Evolutionary conservation across 2,888 invertebrate species (phyloP), one percentile per base, ranked within the genome.

Genomic region (Lepidochrysops patricia): DNA sequence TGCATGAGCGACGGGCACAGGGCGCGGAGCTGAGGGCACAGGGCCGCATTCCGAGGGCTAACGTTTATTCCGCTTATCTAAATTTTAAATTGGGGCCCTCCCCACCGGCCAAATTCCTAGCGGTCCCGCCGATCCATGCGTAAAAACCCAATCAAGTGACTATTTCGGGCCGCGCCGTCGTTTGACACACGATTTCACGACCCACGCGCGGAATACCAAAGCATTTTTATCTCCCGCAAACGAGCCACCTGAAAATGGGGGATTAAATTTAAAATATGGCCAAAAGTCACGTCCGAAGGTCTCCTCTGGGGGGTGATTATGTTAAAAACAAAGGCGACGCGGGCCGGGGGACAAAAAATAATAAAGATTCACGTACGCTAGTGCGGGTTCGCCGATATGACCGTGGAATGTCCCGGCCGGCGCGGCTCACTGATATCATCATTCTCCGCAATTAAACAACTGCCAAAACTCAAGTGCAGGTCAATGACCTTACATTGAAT

Each of bases 11-110:
- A n/a, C n/a, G n/a, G n/a, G n/a, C n/a, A n/a, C n/a, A n/a, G n/a
- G n/a, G 12, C 61, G 61, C 61, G 61, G 34, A 50, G 48, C 43
- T 37, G 23, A 34, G 12, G 49, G 25, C 19, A 43, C 48, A 49
- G 25, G 57, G 57, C 48, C 62, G 49, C 61, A 65, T 64, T 66
- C 64, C 64, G 62, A 50, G 67, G 65, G 65, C 67, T 70, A 73
- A 72, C 77, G 77, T 78, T 84, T 79, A 82, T 85, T 84, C 83
- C 83, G 84, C 83, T 84, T 82, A 84, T 85, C 84, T 84, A 77
- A 85, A 85, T 84, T 86, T 85, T 80, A 85, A 85, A 85, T 84
- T 77, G 71, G 68, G 68, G 67, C 66, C 66, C 49, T 34, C 60
- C 61, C 62, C 58, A 57, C 32, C 57, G 58, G 50, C 58, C 57